phyloP scores from a whole-genome alignment of 2,888 invertebrate species.

The Agrotis ipsilon region DNA sequence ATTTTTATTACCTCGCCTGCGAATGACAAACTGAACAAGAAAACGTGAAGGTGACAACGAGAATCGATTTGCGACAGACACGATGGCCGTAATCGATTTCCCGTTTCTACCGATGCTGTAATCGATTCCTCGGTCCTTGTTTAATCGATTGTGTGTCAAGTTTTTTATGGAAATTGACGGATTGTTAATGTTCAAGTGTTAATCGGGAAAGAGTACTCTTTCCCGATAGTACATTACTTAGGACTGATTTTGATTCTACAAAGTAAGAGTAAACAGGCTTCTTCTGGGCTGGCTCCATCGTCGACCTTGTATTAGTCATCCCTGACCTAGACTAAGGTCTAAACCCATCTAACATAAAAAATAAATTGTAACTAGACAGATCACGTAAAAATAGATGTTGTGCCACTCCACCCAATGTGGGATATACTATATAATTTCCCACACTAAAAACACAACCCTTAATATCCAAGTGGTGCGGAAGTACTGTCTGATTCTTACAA shows the following conservation, averaged over 20 bases:
- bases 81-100: slow-evolving; percentile 86
- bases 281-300: too few relatives aligned
- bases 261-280: too few relatives aligned
- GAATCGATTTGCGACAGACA: slow-evolving; percentile 89
- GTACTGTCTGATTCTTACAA: too few relatives aligned
- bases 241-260: too few relatives aligned
- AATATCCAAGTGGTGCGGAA: too few relatives aligned
- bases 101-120: slow-evolving; percentile 77
- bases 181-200: slow-evolving; percentile 51
- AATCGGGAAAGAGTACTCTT: slow-evolving; percentile 44
- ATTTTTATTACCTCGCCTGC: slow-evolving; percentile 43
- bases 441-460: too few relatives aligned
- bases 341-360: too few relatives aligned
- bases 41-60: slow-evolving; percentile 86
- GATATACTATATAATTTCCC: too few relatives aligned
- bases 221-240: slow-evolving; percentile 20
- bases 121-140: slow-evolving; percentile 80
- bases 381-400: background rate
- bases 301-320: too few relatives aligned
- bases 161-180: slow-evolving; percentile 58
- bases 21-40: slow-evolving; percentile 61
- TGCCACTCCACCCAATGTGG: too few relatives aligned
- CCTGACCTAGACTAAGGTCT: too few relatives aligned
- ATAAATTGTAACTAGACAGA: background rate
- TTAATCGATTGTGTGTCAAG: slow-evolving; percentile 76